A percentile compares a stretch with the other conserved stretches of the same genome.
These are phyloP conservation scores for Athripsodes cinereus DNA, from an alignment of 2,888 invertebrate genomes.

Conservation along the genomic window DNA sequence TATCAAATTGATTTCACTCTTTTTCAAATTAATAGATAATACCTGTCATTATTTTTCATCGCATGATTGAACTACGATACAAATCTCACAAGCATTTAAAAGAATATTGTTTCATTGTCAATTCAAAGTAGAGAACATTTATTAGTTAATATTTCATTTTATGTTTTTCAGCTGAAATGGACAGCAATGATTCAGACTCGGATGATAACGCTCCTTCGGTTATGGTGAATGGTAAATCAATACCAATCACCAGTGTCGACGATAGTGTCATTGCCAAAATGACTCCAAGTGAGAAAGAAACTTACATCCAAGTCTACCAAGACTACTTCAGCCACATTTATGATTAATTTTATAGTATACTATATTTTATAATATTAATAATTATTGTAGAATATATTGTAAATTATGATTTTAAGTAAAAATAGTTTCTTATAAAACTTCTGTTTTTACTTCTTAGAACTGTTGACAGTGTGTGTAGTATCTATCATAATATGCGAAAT, in stretches of 20 bases:
- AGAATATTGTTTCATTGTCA: too few species aligned
- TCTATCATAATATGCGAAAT: too few species aligned
- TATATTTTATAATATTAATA: neutral
- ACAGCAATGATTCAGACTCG: constrained; percentile 70
- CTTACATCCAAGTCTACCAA: constrained; percentile 89
- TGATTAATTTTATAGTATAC: constrained; percentile 46
- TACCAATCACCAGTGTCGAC: constrained; percentile 79
- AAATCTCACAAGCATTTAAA: too few species aligned
- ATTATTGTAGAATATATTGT: neutral
- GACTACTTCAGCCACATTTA: constrained; percentile 89
- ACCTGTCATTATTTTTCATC: too few species aligned
- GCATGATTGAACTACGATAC: too few species aligned
- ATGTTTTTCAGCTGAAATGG: constrained; percentile 55
- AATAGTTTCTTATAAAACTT: too few species aligned
- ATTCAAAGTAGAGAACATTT: too few species aligned
- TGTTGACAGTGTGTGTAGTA: too few species aligned
- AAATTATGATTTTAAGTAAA: neutral
- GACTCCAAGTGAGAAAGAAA: constrained; percentile 88
- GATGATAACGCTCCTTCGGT: constrained; percentile 78
- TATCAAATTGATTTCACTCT: too few species aligned
- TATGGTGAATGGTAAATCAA: constrained; percentile 69
- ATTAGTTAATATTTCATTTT: too few species aligned
- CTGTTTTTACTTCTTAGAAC: too few species aligned
- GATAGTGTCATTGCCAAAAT: constrained; percentile 83
- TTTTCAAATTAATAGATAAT: too few species aligned